Conservation (phyloP, 2,113 vertebrate species). For the Dissostichus mawsoni region DNA sequence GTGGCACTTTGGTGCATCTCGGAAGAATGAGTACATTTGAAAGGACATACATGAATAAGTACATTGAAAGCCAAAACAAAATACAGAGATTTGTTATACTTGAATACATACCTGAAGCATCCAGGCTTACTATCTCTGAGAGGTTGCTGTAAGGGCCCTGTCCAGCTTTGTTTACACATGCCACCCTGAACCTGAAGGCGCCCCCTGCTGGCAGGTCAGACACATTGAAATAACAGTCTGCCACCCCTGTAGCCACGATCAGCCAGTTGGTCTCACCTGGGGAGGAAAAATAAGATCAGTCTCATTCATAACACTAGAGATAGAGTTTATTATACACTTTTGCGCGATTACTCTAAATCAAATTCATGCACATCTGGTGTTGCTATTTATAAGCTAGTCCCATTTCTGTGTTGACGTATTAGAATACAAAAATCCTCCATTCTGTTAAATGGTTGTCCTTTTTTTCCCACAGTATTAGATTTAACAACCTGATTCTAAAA, state of each 20-base stretch:
- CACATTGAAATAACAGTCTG: slow-evolving; percentile 96
- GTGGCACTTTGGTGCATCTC: too few relatives aligned
- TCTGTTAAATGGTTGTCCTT: neutral
- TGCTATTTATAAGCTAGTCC: neutral
- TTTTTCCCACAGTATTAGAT: neutral
- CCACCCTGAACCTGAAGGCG: slow-evolving; percentile 91
- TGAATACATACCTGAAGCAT: slow-evolving; percentile 81
- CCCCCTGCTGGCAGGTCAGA: slow-evolving; percentile 86
- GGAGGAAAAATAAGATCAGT: slow-evolving; percentile 5
- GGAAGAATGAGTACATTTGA: neutral
- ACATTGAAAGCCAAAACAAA: neutral
- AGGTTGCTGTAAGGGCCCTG: slow-evolving; percentile 94
- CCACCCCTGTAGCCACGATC: slow-evolving; percentile 88
- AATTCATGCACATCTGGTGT: neutral
- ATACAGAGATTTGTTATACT: neutral
- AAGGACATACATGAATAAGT: neutral
- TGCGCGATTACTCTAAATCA: neutral
- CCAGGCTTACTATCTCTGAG: slow-evolving; percentile 87
- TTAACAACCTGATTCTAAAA: too few relatives aligned
- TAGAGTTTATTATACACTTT: neutral
- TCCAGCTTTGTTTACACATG: slow-evolving; percentile 95
- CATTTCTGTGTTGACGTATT: neutral
- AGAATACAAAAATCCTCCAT: neutral
- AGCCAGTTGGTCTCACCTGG: slow-evolving; percentile 92
- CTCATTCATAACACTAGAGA: neutral